Base-by-base conservation (phyloP, 2,888 invertebrate species). In the Merodon equestris region DNA sequence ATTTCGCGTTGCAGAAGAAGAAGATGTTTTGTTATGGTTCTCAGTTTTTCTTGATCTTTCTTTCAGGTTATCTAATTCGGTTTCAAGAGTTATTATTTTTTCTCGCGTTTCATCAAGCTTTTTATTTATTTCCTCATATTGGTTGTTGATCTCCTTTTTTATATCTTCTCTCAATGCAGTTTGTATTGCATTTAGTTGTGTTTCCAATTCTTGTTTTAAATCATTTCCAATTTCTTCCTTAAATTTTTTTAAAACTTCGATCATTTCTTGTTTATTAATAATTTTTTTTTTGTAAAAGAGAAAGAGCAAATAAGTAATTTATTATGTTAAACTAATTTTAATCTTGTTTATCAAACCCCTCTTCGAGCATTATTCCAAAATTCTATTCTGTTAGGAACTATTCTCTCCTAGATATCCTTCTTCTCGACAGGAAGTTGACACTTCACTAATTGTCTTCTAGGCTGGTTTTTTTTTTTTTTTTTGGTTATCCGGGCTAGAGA, bases 31-130 rank as follows among this genome's bases (percentile, higher is more conserved):
- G 48, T 14, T 34, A 34, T 34, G 5, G 51, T 34, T 51, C 34
- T 51, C 1, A 51, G 34, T 34, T 51, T 51, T 50, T 34, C 47
- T 17, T 47, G 9, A 12, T 47, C 17, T 45, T 36, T 36, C 36
- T 36, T 10, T 36, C 36, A 36, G 10, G 36, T 36, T 36, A 9
- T 42, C n/a, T 42, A 42, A n/a, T 42, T 12, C 42, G n/a, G 47
- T 1, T 47, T 47, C 4, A 47, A 5, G 14, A 3, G 15, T 47
- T 15, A 4, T 15, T 47, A 47, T 17, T 15, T 47, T 14, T 47
- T 14, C n/a, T n/a, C n/a, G n/a, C n/a, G 10, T 36, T 36, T 36
- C 36, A 36, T 36, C 10, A 5, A 10, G 7, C 5, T 36, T 36
- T 36, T 36, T 36, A 10, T 36, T 36, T 36, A 36, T 36, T 36